Percentiles rank a stretch among this genome's conserved stretches.
Evolutionary conservation across 2,113 vertebrate genomes (phyloP).

Genomic region (Stomatorhinus ivindoensis): DNA sequence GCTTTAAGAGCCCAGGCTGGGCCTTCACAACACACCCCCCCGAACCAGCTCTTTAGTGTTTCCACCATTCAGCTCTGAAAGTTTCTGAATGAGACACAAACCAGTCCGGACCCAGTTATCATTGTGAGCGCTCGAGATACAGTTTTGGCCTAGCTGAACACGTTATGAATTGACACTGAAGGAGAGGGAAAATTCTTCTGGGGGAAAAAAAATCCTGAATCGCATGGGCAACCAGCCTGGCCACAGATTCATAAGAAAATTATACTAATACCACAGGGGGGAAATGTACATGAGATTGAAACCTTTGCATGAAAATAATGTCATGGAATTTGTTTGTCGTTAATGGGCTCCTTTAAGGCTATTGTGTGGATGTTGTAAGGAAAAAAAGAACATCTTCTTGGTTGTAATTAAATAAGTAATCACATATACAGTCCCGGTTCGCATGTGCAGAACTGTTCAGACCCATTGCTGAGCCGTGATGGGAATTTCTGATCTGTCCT

Average conservation of each 20-base stretch:
- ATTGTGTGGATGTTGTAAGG: neutral
- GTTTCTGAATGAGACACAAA: neutral
- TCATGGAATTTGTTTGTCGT: neutral
- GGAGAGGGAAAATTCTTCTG: neutral
- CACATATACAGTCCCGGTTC: neutral
- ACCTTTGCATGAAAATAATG: neutral
- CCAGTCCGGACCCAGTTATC: neutral
- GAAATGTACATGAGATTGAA: neutral
- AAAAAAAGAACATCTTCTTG: neutral
- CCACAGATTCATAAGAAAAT: neutral
- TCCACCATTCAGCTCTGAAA: neutral
- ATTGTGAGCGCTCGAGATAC: neutral
- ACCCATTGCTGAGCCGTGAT: neutral
- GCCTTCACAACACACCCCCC: neutral
- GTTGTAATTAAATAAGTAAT: neutral
- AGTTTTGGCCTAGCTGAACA: neutral
- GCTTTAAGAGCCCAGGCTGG: neutral
- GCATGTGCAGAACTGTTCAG: neutral
- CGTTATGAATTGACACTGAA: neutral
- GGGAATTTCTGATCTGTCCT: neutral
- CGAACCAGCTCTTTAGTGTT: too few relatives aligned
- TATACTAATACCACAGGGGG: neutral
- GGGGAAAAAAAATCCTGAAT: neutral
- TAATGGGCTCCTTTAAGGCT: neutral
- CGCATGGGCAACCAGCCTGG: neutral